A percentile compares a stretch with the other conserved stretches of the same genome.
These are phyloP conservation scores for Leptogaster cylindrica DNA, from an alignment of 2,888 invertebrate species.

Conservation along the genomic window DNA sequence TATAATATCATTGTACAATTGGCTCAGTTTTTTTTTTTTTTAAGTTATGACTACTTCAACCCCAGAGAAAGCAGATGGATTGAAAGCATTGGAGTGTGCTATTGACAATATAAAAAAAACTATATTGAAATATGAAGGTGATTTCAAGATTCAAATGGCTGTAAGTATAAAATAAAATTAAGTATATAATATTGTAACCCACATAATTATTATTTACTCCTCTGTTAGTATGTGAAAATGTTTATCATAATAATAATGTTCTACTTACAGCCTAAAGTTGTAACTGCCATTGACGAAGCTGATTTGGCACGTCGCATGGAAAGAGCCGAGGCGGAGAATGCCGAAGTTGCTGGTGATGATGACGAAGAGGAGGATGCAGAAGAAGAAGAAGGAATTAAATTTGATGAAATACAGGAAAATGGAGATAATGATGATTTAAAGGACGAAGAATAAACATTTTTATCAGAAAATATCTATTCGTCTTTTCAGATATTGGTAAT, in stretches of 20 bases:
- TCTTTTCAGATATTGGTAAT: too few species aligned
- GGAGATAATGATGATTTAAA: slow-evolving; percentile 40
- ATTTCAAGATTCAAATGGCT: slow-evolving; percentile 93
- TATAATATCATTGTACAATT: neutral
- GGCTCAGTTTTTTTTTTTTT: neutral
- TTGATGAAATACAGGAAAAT: slow-evolving; percentile 54
- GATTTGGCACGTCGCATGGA: slow-evolving; percentile 94
- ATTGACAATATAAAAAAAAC: slow-evolving; percentile 85
- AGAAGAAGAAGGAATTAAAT: slow-evolving; percentile 63
- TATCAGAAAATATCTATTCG: too few species aligned
- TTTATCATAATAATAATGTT: too few species aligned
- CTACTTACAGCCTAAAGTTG: slow-evolving; percentile 91
- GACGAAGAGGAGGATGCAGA: slow-evolving; percentile 81
- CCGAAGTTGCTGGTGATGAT: slow-evolving; percentile 90
- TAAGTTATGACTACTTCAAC: slow-evolving; percentile 98
- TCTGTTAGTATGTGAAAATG: too few species aligned
- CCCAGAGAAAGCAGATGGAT: slow-evolving; percentile 92
- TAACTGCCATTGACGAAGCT: slow-evolving; percentile 97
- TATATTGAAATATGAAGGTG: slow-evolving; percentile 85
- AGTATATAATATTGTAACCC: slow-evolving; percentile 21
- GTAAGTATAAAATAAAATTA: slow-evolving; percentile 64
- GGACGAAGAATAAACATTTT: slow-evolving; percentile 41
- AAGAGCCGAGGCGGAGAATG: slow-evolving; percentile 90
- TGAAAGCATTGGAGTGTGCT: slow-evolving; percentile 87
- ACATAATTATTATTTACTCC: slow-evolving; percentile 12